Conservation (phyloP, 2,113 vertebrate genomes). For the Silurus glanis region DNA sequence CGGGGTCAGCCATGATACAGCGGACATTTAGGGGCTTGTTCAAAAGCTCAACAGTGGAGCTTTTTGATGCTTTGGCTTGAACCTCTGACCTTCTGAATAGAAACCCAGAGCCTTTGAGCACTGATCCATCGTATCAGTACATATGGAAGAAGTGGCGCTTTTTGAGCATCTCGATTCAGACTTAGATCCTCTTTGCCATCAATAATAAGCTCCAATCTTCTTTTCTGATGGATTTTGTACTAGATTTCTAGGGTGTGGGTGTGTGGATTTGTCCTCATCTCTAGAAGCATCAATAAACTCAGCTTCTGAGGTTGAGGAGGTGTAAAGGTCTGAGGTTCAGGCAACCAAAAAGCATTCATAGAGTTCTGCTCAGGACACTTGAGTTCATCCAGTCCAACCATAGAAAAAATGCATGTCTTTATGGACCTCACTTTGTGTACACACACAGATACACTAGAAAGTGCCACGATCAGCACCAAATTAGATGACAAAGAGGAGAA, state of each 20-base stretch:
- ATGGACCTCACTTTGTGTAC: background rate
- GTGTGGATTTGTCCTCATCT: background rate
- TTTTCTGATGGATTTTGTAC: too few species aligned
- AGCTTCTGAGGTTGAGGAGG: background rate
- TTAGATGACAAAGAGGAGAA: too few species aligned
- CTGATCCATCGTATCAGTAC: background rate
- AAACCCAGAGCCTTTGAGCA: background rate
- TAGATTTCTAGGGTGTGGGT: background rate
- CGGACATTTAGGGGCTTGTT: background rate
- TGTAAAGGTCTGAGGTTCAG: background rate
- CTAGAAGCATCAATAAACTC: background rate
- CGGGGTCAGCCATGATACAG: background rate
- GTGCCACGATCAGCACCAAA: background rate
- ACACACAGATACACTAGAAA: background rate
- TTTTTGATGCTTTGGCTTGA: background rate
- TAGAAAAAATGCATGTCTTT: background rate
- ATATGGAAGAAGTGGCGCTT: background rate
- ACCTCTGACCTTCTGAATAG: background rate
- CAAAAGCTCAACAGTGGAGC: background rate
- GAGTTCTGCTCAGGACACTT: background rate
- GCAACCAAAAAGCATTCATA: background rate
- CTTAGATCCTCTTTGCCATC: background rate
- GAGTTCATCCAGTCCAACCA: background rate
- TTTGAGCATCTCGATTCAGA: background rate
- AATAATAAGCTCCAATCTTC: background rate